phyloP scores from a whole-genome alignment of 2,888 invertebrate species.

The Conus canariensis region DNA sequence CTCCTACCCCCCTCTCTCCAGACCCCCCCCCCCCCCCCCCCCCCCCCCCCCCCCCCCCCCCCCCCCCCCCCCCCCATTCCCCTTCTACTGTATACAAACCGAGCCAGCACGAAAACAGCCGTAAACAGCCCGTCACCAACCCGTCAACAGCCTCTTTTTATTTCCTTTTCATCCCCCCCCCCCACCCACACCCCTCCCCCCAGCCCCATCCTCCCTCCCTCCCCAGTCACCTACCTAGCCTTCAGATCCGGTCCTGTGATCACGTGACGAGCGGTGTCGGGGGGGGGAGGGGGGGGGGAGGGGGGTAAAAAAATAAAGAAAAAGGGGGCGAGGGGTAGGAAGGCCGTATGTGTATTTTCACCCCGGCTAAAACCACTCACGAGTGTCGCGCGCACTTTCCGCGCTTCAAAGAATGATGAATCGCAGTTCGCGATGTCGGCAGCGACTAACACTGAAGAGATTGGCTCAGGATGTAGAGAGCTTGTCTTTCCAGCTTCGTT shows the following conservation, averaged over 20 bases:
- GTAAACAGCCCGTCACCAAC: not conserved
- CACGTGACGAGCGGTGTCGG: no score
- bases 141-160: not conserved
- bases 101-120: slow-evolving; percentile 5
- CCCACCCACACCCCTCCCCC: no score
- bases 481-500: not conserved
- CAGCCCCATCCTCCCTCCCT: no score
- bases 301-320: not conserved
- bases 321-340: not conserved
- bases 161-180: not conserved
- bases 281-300: no score
- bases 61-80: not conserved
- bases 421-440: not conserved
- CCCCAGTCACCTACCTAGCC: no score
- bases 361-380: slow-evolving; percentile 4
- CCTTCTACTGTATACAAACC: not conserved
- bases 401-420: slow-evolving; percentile 11
- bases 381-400: not conserved
- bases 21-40: no score
- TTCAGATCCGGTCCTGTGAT: no score
- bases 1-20: no score
- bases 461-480: not conserved
- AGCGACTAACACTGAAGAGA: not conserved
- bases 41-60: not conserved
- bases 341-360: not conserved